Evolutionary conservation across 1,140 invertebrate species (phyloP), one percentile per base, ranked within the genome.

Genomic region (Polypedilum vanderplanki): DNA sequence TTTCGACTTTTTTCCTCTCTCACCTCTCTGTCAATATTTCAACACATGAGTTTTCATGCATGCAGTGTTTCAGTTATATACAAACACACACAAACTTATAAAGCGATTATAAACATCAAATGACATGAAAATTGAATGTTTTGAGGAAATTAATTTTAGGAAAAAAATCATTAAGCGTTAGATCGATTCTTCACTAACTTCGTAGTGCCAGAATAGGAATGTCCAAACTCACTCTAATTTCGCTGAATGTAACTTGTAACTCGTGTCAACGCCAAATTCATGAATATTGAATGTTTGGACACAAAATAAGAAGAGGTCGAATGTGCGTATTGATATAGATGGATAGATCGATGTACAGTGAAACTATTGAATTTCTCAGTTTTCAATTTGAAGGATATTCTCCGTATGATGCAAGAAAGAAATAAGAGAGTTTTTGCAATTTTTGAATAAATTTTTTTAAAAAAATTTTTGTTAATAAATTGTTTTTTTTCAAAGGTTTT

Each of bases 111-210:
- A 57, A 57, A 57, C 46, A 57, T 57, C n/a, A 57, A 57, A 57
- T 57, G 46, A 57, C 46, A 57, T n/a, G n/a, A n/a, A 57, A 57
- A 57, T 57, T 57, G 46, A 57, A 57, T 57, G 46, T 57, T 57
- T 57, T 57, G n/a, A 15, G 46, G 46, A 57, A 57, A 57, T 57
- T 57, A 57, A 57, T 57, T 57, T 57, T 15, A 12, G 12, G 15
- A 57, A 57, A 46, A 9, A 46, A 12, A 46, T 12, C 8, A 46
- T 46, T 12, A 46, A 57, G n/a, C 12, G 41, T 8, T 10, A 57
- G 15, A 57, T 57, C n/a, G 12, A 12, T 12, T n/a, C 24, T 33
- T 33, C 24, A 33, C 24, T 33, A 33, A 1, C 24, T 33, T 5
- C 24, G 5, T 5, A 33, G 5, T 33, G 5, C 5, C 24, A 33